phyloP scores from a whole-genome alignment of 2,113 vertebrate species.

The Pongo pygmaeus region DNA sequence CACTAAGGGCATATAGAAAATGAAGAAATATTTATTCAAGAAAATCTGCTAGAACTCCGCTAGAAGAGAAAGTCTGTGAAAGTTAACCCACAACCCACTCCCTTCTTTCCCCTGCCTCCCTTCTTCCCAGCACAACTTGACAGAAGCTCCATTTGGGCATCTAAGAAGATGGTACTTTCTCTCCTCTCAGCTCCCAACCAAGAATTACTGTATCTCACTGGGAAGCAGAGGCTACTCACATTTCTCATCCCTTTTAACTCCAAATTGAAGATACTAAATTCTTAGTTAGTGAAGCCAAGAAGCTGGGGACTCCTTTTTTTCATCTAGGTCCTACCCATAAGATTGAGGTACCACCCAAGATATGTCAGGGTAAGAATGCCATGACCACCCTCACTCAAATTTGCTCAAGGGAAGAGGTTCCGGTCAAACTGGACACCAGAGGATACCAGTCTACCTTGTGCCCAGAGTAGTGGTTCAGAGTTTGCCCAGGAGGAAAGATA shows the following conservation, averaged over 20 bases:
- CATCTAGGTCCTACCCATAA: rapidly evolving
- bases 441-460: rapidly evolving
- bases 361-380: not conserved
- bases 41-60: not conserved
- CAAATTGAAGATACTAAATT: not conserved
- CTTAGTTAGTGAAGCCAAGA: not conserved
- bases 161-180: not conserved
- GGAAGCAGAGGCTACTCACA: not conserved
- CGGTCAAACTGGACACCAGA: not conserved
- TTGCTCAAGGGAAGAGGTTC: not conserved
- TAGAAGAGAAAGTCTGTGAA: not conserved
- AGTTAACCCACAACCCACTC: not conserved
- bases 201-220: not conserved
- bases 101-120: no score
- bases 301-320: not conserved
- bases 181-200: no score
- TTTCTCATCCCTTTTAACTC: not conserved
- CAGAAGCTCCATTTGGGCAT: no score
- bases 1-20: not conserved
- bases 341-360: not conserved
- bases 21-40: not conserved
- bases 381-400: not conserved
- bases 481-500: not conserved
- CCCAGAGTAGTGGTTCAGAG: not conserved
- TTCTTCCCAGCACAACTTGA: no score